Conservation (phyloP, 2,113 vertebrate genomes). For the Austrofundulus limnaeus region DNA sequence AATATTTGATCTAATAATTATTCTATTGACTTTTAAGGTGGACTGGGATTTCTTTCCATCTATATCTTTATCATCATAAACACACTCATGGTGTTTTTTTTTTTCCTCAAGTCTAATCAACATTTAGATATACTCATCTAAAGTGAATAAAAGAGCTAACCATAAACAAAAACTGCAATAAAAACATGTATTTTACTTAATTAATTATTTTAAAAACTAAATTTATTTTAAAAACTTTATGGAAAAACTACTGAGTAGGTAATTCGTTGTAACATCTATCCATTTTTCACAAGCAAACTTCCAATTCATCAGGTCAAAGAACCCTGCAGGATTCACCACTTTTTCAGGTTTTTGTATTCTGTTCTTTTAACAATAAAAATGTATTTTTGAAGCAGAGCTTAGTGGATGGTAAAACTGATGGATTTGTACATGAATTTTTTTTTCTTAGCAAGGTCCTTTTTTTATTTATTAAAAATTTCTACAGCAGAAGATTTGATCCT, state of each 20-base stretch:
- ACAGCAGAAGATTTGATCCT: constrained; percentile 10
- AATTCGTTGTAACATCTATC: background rate
- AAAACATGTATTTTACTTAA: too few species aligned
- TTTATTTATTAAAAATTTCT: constrained; percentile 20
- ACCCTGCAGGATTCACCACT: background rate
- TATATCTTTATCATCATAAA: too few species aligned
- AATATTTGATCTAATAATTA: too few species aligned
- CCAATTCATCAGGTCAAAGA: background rate
- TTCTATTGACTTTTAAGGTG: too few species aligned
- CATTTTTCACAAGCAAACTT: background rate
- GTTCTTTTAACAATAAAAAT: background rate
- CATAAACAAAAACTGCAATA: background rate
- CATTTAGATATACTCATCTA: too few species aligned
- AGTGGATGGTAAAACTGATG: constrained; percentile 6
- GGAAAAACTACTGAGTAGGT: background rate
- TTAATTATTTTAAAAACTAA: too few species aligned
- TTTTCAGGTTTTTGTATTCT: background rate
- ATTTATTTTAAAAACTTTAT: background rate
- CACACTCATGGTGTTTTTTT: too few species aligned
- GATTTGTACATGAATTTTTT: constrained; percentile 1
- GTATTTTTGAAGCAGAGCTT: background rate
- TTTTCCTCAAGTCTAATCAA: too few species aligned
- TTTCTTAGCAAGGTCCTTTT: constrained; percentile 11
- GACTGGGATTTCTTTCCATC: too few species aligned
- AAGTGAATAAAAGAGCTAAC: too few species aligned